Conservation (phyloP, 2,888 invertebrate species). For the Melieria picta region DNA sequence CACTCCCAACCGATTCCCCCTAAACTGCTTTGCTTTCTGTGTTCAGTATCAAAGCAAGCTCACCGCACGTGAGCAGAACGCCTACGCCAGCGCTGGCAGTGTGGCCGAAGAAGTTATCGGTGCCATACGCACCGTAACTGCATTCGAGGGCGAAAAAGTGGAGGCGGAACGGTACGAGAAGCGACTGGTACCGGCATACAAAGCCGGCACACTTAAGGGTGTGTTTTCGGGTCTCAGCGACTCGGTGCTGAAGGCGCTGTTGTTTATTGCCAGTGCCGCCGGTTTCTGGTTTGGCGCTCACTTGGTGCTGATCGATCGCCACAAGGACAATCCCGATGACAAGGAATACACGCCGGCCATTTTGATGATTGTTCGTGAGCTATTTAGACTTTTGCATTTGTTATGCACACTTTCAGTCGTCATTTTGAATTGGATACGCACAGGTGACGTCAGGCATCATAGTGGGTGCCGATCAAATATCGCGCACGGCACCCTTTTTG, state of each 20-base stretch:
- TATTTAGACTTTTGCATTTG: not conserved
- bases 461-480: conserved; percentile 82
- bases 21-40: not conserved
- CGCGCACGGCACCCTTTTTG: conserved; percentile 78
- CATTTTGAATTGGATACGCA: too few relatives aligned
- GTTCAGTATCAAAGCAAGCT: conserved; percentile 73
- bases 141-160: conserved; percentile 81
- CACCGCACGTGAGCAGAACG: conserved; percentile 73
- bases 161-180: conserved; percentile 73
- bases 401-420: not conserved
- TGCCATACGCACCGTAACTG: conserved; percentile 79
- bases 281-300: conserved; percentile 86
- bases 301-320: conserved; percentile 75
- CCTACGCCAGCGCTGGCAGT: conserved; percentile 81
- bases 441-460: conserved; percentile 70
- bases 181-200: conserved; percentile 72
- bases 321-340: conserved; percentile 60
- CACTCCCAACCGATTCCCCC: not conserved
- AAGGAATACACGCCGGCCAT: conserved; percentile 78
- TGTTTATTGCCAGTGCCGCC: conserved; percentile 78
- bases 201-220: conserved; percentile 73
- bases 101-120: conserved; percentile 81
- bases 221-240: conserved; percentile 77
- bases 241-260: conserved; percentile 77
- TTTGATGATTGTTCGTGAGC: conserved; percentile 74